Percentiles rank a stretch among this genome's conserved stretches.
These are phyloP conservation scores for Anastrepha obliqua DNA, from an alignment of 1,140 invertebrate genomes.

Conservation along the genomic window DNA sequence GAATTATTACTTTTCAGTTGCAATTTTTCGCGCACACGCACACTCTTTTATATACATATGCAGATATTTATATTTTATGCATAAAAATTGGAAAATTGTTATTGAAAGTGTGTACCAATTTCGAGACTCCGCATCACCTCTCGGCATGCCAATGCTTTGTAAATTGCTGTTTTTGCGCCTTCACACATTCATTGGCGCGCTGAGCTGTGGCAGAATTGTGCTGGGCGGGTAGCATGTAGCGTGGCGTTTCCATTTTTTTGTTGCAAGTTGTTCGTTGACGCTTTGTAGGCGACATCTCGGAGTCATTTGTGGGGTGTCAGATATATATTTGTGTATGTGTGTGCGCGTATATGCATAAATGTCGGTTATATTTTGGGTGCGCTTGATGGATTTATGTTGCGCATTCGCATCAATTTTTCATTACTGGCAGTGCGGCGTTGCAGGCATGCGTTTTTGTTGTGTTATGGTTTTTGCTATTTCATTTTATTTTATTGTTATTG, in stretches of 20 bases:
- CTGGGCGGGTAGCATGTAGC: conserved; percentile 10
- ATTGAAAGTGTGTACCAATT: conserved; percentile 30
- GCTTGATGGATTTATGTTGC: conserved; percentile 49
- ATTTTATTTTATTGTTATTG: not conserved
- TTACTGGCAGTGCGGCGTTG: conserved; percentile 4
- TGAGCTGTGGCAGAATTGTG: not conserved
- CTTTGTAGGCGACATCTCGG: not conserved
- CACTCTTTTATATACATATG: not conserved
- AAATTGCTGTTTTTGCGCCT: conserved; percentile 47
- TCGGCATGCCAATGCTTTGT: not conserved
- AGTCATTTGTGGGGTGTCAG: not conserved
- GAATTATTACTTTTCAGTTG: conserved; percentile 50
- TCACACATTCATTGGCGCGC: conserved; percentile 33
- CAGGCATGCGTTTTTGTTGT: not conserved
- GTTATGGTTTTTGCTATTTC: not conserved
- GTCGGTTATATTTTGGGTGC: conserved; percentile 34
- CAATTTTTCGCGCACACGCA: conserved; percentile 8
- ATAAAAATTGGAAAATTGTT: conserved; percentile 53
- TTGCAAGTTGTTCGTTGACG: not conserved
- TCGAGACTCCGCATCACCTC: not conserved
- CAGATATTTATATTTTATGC: conserved; percentile 44
- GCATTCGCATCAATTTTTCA: conserved; percentile 50
- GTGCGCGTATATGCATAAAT: not conserved
- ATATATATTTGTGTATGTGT: not conserved
- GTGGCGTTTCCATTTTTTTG: not conserved